phyloP scores from a whole-genome alignment of 92 coral and sea anemone species.

The Palythoa heliodiscus region DNA sequence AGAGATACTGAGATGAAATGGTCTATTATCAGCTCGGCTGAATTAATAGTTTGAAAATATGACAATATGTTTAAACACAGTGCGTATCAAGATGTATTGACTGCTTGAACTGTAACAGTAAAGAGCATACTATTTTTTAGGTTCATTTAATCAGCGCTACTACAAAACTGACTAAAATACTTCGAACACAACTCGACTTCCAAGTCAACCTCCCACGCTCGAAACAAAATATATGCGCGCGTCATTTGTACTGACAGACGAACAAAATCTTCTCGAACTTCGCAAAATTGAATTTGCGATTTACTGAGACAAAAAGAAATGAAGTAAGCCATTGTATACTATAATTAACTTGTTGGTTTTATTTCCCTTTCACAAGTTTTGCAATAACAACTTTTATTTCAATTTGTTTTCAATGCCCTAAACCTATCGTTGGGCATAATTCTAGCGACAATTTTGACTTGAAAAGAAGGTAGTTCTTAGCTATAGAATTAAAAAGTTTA shows the following conservation, averaged over 20 bases:
- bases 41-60: neutral
- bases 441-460: neutral
- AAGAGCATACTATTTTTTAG: neutral
- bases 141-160: neutral
- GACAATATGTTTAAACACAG: neutral
- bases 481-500: neutral
- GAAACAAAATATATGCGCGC: neutral
- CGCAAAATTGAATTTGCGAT: slow-evolving; percentile 5
- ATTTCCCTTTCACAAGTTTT: neutral
- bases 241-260: neutral
- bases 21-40: neutral
- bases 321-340: neutral
- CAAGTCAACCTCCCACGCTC: neutral
- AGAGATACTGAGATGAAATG: neutral
- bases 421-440: neutral
- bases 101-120: neutral
- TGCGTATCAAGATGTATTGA: neutral
- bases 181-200: neutral
- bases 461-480: slow-evolving; percentile 2
- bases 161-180: neutral
- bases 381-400: neutral
- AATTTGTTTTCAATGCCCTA: neutral
- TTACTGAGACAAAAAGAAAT: slow-evolving; percentile 6
- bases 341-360: slow-evolving; percentile 8
- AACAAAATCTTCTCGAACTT: neutral